Percentiles rank a stretch among this genome's conserved stretches.
phyloP scores from a whole-genome alignment of 2,888 invertebrate genomes.

The Rhamphomyia laevipes region DNA sequence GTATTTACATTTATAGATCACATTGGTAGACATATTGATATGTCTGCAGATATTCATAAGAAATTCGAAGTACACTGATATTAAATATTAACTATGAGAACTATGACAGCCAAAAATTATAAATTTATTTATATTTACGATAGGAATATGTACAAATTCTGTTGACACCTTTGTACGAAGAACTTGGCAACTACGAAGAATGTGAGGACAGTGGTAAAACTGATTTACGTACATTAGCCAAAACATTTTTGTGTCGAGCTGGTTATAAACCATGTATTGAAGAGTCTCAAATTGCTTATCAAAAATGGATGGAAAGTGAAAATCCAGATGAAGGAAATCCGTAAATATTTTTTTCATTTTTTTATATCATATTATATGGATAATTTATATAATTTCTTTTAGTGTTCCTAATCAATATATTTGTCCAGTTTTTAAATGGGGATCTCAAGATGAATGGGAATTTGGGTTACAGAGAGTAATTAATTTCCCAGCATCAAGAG shows the following conservation, averaged over 20 bases:
- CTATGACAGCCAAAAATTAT: neutral
- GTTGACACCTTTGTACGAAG: constrained; percentile 59
- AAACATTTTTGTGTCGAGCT: constrained; percentile 60
- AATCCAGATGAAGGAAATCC: constrained; percentile 70
- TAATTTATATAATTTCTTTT: constrained; percentile 10
- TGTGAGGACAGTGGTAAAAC: constrained; percentile 55
- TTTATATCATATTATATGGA: neutral
- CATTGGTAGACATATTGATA: constrained; percentile 60
- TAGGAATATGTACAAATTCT: constrained; percentile 59
- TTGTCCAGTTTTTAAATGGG: constrained; percentile 75
- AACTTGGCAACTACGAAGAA: constrained; percentile 44
- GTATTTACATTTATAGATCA: constrained; percentile 75
- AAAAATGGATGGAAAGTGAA: constrained; percentile 61
- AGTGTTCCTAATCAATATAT: constrained; percentile 65
- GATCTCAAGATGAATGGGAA: constrained; percentile 67
- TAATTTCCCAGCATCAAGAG: constrained; percentile 57
- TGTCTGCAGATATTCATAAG: constrained; percentile 45
- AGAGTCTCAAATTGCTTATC: constrained; percentile 59
- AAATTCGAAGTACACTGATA: constrained; percentile 59
- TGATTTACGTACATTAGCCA: constrained; percentile 54
- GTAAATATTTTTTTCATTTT: constrained; percentile 42
- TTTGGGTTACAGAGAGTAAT: constrained; percentile 67
- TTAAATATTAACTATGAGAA: neutral
- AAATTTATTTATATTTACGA: constrained; percentile 6
- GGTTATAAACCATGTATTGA: constrained; percentile 67